Percentiles rank a stretch among this genome's conserved stretches.
Evolutionary conservation across 2,797 vertebrate species (phyloP).

Genomic region (Capromys pilorides): DNA sequence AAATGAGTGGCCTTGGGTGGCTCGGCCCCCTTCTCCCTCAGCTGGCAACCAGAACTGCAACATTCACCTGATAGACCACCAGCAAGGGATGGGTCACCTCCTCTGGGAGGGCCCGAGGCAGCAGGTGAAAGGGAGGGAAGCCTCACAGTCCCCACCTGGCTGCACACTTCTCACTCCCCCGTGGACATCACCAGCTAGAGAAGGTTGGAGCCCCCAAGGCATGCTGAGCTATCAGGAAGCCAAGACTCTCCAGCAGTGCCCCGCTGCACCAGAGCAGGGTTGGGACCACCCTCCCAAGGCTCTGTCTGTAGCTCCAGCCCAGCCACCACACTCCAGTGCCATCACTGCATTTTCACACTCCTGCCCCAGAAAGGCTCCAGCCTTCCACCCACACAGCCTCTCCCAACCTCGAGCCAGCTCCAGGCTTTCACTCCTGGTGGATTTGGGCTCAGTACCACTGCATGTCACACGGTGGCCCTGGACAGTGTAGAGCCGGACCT

Average conservation of each 20-base stretch:
- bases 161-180: neutral
- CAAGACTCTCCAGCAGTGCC: neutral
- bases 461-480: neutral
- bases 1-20: neutral
- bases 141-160: neutral
- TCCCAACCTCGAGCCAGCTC: neutral
- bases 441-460: too few relatives aligned
- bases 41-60: neutral
- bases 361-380: neutral
- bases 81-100: neutral
- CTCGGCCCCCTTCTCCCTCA: neutral
- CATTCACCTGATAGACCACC: neutral
- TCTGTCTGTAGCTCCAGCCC: neutral
- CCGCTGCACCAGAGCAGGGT: neutral
- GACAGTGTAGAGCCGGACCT: neutral
- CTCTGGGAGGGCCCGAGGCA: neutral
- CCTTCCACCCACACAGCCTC: neutral
- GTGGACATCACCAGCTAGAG: neutral
- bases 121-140: neutral
- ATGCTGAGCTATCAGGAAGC: neutral
- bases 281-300: neutral
- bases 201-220: neutral
- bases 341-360: neutral
- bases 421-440: neutral
- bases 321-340: too few relatives aligned